Base-by-base conservation (phyloP, 2,888 invertebrate genomes). In the Stenoptilia bipunctidactyla region DNA sequence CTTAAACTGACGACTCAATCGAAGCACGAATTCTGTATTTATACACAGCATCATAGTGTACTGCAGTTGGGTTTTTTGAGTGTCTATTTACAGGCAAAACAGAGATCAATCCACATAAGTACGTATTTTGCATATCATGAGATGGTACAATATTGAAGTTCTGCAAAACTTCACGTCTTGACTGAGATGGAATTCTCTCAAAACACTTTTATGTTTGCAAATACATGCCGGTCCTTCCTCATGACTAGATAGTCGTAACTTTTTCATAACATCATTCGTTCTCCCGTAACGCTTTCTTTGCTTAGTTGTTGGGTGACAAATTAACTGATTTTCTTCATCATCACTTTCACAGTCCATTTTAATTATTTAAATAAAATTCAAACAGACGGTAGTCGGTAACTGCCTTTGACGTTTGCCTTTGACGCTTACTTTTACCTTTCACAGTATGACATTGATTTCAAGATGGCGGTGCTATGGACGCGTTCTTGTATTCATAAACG, bases 61-160 rank as follows among this genome's bases (percentile, higher is more conserved):
- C 15, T 13, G 15, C 36, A 13, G 15, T 15, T 40, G 36, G 36
- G 13, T 27, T 27, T 33, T 33, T 27, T 12, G 30, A 33, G 10
- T 15, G 15, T 36, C 27, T 37, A 33, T 36, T 36, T 15, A 37
- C 15, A n/a, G 34, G 34, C 34, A 40, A 36, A 15, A 40, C 40
- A 13, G 27, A 34, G 15, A 40, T 40, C 15, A 40, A 25, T 20
- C 40, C 37, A 34, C 40, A 34, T 40, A 40, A 37, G 25, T 40
- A 40, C 6, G n/a, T 34, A 15, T 37, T 37, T 40, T 40, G 40
- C 15, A 13, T 14, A 40, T 40, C 36, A 14, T 27, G 15, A 20
- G 20, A 33, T 3, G 34, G 13, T 14, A 34, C 13, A 13, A 3
- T 34, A 13, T 34, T 34, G 9, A 34, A 34, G 13, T 34, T 13